Percentiles rank a stretch among this genome's conserved stretches.
These are phyloP conservation scores for Tringa solitaria DNA, from an alignment of 2,113 vertebrate species.

Conservation along the genomic window DNA sequence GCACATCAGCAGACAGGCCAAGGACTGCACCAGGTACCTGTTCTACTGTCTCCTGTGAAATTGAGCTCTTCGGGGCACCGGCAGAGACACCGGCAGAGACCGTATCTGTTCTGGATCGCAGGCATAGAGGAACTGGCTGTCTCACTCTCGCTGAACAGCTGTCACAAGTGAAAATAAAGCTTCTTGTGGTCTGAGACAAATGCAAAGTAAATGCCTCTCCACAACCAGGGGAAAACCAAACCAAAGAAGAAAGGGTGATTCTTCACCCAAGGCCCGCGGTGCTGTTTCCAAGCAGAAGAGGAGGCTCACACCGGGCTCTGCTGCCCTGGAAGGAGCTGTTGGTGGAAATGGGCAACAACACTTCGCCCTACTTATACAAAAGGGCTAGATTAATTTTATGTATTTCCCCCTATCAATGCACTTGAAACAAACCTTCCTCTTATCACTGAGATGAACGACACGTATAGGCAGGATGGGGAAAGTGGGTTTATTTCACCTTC, in stretches of 20 bases:
- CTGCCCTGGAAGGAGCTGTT: neutral
- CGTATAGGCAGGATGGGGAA: neutral
- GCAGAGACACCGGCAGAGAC: neutral
- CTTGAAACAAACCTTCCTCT: neutral
- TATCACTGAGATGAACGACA: neutral
- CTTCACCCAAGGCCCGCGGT: neutral
- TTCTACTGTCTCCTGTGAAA: neutral
- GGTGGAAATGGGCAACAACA: neutral
- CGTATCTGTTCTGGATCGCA: neutral
- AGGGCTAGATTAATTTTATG: neutral
- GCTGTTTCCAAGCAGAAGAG: neutral
- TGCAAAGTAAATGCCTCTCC: neutral
- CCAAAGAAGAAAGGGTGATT: neutral
- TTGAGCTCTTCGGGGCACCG: neutral
- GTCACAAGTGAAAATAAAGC: constrained; percentile 44
- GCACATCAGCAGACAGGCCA: neutral
- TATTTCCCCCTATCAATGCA: neutral
- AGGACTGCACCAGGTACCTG: neutral
- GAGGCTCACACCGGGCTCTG: neutral
- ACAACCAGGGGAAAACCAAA: neutral
- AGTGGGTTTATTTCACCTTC: neutral
- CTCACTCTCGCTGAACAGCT: constrained; percentile 27
- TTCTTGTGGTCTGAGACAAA: constrained; percentile 14
- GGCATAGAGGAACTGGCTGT: neutral
- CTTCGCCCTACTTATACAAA: neutral